phyloP scores from a whole-genome alignment of 2,113 vertebrate genomes.

The Sturnira hondurensis region DNA sequence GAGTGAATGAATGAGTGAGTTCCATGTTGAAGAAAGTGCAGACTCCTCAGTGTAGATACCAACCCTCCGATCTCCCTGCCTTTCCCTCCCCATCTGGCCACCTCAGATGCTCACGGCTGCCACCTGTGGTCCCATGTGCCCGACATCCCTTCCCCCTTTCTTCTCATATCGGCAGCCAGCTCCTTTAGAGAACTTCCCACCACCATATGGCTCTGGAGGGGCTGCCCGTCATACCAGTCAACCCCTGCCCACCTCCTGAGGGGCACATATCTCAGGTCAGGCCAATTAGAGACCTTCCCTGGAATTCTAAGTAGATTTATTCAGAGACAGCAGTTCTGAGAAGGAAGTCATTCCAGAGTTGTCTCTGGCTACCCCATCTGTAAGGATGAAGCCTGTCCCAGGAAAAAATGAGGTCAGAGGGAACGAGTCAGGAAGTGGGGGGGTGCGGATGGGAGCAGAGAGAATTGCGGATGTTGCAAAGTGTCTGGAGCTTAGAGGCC shows the following conservation, averaged over 20 bases:
- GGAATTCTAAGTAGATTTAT: neutral
- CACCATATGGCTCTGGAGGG: neutral
- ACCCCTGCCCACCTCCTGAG: neutral
- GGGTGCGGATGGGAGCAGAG: neutral
- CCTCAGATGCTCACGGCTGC: neutral
- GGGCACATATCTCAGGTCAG: neutral
- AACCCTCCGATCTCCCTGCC: neutral
- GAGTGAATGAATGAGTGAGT: neutral
- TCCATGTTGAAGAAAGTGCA: neutral
- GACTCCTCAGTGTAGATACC: neutral
- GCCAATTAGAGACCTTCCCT: neutral
- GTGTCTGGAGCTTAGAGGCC: neutral
- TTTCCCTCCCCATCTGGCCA: fast-evolving
- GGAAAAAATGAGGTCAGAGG: neutral
- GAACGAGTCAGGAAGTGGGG: neutral
- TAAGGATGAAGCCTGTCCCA: neutral
- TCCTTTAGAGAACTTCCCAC: slow-evolving; percentile 9
- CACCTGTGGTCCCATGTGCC: neutral
- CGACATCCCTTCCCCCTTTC: neutral
- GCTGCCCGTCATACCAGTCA: neutral
- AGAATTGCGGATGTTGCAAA: neutral
- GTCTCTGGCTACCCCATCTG: neutral
- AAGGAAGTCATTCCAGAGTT: neutral
- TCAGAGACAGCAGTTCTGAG: neutral
- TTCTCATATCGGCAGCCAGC: neutral